These are phyloP conservation scores for Baccha elongata DNA, from an alignment of 2,888 invertebrate genomes.

Conservation along the genomic window DNA sequence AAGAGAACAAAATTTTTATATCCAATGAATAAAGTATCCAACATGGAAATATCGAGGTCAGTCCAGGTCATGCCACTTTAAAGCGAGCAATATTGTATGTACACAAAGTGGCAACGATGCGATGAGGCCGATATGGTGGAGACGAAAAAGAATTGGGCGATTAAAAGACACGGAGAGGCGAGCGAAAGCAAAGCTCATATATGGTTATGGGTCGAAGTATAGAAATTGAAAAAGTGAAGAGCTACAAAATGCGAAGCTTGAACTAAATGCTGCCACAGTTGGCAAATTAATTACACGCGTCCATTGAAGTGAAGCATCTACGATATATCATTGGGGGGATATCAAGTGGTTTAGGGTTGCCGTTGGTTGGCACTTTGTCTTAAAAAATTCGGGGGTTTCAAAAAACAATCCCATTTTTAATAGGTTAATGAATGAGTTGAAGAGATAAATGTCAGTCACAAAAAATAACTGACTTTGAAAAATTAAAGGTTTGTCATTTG, in stretches of 20 bases:
- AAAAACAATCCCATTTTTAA: too few relatives aligned
- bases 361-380: too few relatives aligned
- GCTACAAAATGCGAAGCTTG: constrained; percentile 48
- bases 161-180: constrained; percentile 20
- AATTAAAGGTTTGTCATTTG: too few relatives aligned
- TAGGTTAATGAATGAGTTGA: too few relatives aligned
- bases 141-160: not conserved
- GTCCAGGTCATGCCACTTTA: constrained; percentile 73
- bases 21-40: constrained; percentile 66
- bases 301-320: constrained; percentile 71
- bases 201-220: constrained; percentile 12
- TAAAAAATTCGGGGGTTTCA: too few relatives aligned
- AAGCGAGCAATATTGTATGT: constrained; percentile 61
- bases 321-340: constrained; percentile 60
- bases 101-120: constrained; percentile 35
- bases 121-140: constrained; percentile 20
- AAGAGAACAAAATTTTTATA: constrained; percentile 42
- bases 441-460: too few relatives aligned
- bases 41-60: constrained; percentile 73
- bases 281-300: constrained; percentile 73
- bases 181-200: constrained; percentile 17
- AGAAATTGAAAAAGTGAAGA: constrained; percentile 10
- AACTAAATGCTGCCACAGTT: constrained; percentile 73
- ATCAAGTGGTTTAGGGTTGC: constrained; percentile 53
- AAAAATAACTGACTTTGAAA: too few relatives aligned